A percentile compares a stretch with the other conserved stretches of the same genome.
Conservation (phyloP, 1,140 invertebrate genomes). For the Cotesia glomerata region DNA sequence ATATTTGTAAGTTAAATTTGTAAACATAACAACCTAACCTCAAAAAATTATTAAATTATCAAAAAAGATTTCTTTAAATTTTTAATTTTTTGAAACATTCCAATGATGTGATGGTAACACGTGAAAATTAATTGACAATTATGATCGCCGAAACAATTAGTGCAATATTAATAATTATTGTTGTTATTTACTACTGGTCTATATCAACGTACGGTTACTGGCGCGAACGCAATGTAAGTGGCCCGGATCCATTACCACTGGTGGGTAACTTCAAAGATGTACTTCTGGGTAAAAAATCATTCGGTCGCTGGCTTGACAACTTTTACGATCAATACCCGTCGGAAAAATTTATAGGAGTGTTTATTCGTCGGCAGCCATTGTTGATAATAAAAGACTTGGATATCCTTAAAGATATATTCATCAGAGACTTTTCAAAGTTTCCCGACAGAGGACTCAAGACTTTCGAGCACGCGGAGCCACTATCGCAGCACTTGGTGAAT, state of each 20-base stretch:
- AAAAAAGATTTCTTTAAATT: too few relatives aligned
- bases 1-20: too few relatives aligned
- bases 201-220: slow-evolving; percentile 46
- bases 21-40: too few relatives aligned
- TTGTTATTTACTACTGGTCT: slow-evolving; percentile 4
- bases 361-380: slow-evolving; percentile 46
- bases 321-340: slow-evolving; percentile 45
- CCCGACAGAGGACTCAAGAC: slow-evolving; percentile 50
- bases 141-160: background rate
- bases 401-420: slow-evolving; percentile 58
- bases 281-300: slow-evolving; percentile 26
- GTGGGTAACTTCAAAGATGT: slow-evolving; percentile 51
- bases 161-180: background rate
- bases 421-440: slow-evolving; percentile 63
- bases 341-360: slow-evolving; percentile 59
- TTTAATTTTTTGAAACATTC: too few relatives aligned
- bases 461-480: slow-evolving; percentile 49
- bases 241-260: slow-evolving; percentile 42
- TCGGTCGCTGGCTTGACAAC: slow-evolving; percentile 25
- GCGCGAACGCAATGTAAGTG: slow-evolving; percentile 43
- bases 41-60: too few relatives aligned
- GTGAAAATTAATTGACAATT: too few relatives aligned
- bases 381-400: slow-evolving; percentile 58
- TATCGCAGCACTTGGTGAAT: slow-evolving; percentile 50
- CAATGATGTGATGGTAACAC: too few relatives aligned